Evolutionary conservation across 2,888 invertebrate genomes (phyloP).

Genomic region (Blastobasis adustella): DNA sequence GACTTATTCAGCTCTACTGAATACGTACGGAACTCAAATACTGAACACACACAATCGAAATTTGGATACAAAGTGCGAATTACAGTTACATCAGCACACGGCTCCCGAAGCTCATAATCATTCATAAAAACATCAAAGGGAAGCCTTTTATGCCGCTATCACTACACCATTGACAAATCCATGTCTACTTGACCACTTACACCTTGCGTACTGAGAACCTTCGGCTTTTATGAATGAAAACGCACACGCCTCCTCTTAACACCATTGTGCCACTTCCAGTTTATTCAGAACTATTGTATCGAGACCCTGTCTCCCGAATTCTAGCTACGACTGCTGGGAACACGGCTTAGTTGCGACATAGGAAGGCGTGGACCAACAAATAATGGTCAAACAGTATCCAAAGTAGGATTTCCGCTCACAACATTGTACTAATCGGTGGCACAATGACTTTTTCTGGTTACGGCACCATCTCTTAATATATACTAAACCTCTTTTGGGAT

Average conservation of each 20-base stretch:
- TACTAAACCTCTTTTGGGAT: too few species aligned
- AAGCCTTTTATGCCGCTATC: neutral
- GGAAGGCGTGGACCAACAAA: neutral
- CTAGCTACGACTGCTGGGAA: too few species aligned
- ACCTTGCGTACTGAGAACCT: neutral
- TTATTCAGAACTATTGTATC: constrained; percentile 26
- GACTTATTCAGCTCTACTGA: too few species aligned
- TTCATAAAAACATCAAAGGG: too few species aligned
- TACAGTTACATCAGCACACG: too few species aligned
- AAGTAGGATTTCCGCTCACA: constrained; percentile 41
- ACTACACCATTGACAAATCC: neutral
- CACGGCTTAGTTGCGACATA: too few species aligned
- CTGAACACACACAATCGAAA: too few species aligned
- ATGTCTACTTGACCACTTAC: too few species aligned
- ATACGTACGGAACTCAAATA: too few species aligned
- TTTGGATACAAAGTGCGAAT: too few species aligned
- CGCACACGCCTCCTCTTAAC: constrained; percentile 41
- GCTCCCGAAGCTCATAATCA: too few species aligned
- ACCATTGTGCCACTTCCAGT: constrained; percentile 39
- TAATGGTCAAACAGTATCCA: neutral
- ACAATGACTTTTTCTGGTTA: constrained; percentile 45
- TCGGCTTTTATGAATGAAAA: constrained; percentile 11
- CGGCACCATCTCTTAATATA: constrained; percentile 7
- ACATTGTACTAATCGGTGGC: constrained; percentile 39
- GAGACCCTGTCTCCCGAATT: too few species aligned